phyloP scores from a whole-genome alignment of 2,113 vertebrate species.

The Pelobates fuscus region DNA sequence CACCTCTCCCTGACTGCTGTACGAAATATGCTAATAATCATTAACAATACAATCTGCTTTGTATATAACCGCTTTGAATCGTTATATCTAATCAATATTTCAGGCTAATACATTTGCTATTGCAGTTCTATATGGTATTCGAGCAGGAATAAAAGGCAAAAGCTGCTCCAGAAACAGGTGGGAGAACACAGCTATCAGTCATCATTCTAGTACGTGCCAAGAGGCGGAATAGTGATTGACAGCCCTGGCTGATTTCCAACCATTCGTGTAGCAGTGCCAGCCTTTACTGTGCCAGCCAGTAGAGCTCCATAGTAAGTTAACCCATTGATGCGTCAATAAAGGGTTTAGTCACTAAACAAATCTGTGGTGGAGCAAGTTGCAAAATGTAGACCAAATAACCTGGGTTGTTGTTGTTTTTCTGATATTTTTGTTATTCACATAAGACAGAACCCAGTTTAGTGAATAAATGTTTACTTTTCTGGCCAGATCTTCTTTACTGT shows the following conservation, averaged over 20 bases:
- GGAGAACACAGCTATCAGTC: neutral
- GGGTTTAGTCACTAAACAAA: too few species aligned
- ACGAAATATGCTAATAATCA: too few species aligned
- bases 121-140: neutral
- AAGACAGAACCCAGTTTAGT: too few species aligned
- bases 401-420: too few species aligned
- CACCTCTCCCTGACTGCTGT: too few species aligned
- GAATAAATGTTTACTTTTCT: too few species aligned
- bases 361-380: too few species aligned
- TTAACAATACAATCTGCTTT: too few species aligned
- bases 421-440: too few species aligned
- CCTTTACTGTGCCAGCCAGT: neutral
- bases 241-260: neutral
- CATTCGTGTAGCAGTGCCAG: neutral
- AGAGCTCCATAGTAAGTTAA: neutral
- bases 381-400: too few species aligned
- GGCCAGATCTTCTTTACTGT: too few species aligned
- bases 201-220: neutral
- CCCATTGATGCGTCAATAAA: neutral
- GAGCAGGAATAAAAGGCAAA: neutral
- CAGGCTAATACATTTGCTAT: neutral
- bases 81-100: conserved; percentile 27
- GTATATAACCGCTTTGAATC: too few species aligned
- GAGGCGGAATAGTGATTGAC: neutral
- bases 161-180: neutral